Evolutionary conservation across 2,797 vertebrate species (phyloP), one percentile per base, ranked within the genome.

Genomic region (Percopsis omiscomaycus): DNA sequence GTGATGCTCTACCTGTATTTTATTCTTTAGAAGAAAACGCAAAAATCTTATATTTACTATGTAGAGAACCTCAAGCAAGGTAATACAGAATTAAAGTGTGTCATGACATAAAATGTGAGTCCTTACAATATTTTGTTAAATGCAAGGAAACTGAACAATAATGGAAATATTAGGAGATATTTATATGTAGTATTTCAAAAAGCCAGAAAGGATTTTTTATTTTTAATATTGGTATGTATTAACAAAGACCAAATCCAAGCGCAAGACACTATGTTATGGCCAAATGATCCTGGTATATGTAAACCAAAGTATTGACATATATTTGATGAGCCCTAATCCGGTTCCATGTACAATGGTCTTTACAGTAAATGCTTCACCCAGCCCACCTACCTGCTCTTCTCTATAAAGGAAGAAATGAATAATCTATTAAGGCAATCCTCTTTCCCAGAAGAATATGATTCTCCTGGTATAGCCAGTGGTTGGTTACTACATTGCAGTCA

Each of bases 321-420:
- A 75, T 49, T 51, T 37, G 32, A 49, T 8, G 3, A 47, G 13
- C 65, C 61, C 30, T 68, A 62, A 61, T 56, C 64, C 51, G 53
- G 55, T 67, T 53, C 50, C 56, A 60, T 74, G 12, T 15, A 6
- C 55, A 15, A 22, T 28, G 5, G 15, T 49, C 10, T 6, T 28
- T 16, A 16, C 60, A 61, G 32, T 37, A 32, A 32, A 32, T 60
- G 29, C 37, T 52, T 29, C 8, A 56, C 5, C 28, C 28, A 29
- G 30, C 48, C n/a, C 14, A 42, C 47, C 12, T 30, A n/a, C 22
- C n/a, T 32, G 71, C 42, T 42, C 47, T 52, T n/a, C 60, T 59
- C 47, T 37, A 58, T 37, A 37, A 74, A 66, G 48, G 0, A 70
- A 52, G 45, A 59, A 49, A 56, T 61, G 29, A 46, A 59, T 46